A percentile compares a stretch with the other conserved stretches of the same genome.
phyloP scores from a whole-genome alignment of 2,888 invertebrate species.

The Xanthia icteritia region DNA sequence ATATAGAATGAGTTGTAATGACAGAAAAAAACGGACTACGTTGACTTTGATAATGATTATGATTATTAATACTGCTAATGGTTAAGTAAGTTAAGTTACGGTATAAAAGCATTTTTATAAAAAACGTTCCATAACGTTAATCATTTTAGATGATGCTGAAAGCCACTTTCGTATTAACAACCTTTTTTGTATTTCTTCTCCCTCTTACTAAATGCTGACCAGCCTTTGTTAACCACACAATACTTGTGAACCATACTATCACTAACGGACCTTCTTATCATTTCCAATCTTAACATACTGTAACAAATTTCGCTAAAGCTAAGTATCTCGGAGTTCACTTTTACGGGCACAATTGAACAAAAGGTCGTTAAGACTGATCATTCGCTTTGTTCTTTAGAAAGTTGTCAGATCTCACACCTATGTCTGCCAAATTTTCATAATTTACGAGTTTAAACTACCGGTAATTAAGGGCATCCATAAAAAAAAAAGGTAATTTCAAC shows the following conservation, averaged over 20 bases:
- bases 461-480: no score
- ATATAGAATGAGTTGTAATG: conserved; percentile 64
- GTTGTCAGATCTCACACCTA: conserved; percentile 68
- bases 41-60: conserved; percentile 9
- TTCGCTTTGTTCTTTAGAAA: conserved; percentile 74
- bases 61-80: neutral
- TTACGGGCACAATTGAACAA: conserved; percentile 66
- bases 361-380: conserved; percentile 69
- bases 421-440: conserved; percentile 54
- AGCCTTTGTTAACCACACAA: conserved; percentile 58
- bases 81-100: conserved; percentile 65
- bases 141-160: neutral
- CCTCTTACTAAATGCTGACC: conserved; percentile 36
- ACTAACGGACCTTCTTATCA: conserved; percentile 62
- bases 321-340: conserved; percentile 33
- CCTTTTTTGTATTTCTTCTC: neutral
- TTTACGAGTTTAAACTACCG: conserved; percentile 36
- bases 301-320: conserved; percentile 48
- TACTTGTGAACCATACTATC: conserved; percentile 56
- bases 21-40: conserved; percentile 21
- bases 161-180: neutral
- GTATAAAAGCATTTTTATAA: conserved; percentile 20
- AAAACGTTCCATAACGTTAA: neutral
- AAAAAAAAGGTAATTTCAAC: no score
- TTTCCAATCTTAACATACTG: conserved; percentile 59